Evolutionary conservation across 2,113 vertebrate genomes (phyloP).

Genomic region (Australoheros scitulus): DNA sequence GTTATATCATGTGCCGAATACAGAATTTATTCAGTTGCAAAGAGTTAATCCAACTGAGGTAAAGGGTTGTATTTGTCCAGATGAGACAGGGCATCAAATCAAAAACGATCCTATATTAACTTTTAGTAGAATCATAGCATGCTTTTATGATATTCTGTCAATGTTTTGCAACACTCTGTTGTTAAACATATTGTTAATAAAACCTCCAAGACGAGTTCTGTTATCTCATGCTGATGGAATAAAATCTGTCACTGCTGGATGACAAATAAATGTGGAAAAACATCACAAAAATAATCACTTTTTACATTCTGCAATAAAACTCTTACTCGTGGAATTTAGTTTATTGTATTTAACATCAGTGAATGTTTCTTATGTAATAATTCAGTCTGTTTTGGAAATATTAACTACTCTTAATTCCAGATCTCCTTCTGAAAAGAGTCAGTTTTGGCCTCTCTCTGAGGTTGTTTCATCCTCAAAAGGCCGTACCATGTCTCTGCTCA

Average conservation of each 20-base stretch:
- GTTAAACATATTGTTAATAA: neutral
- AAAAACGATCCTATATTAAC: neutral
- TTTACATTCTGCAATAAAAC: neutral
- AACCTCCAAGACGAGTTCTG: neutral
- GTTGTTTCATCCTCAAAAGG: constrained; percentile 72
- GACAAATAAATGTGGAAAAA: neutral
- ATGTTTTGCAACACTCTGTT: neutral
- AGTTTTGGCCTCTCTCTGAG: constrained; percentile 55
- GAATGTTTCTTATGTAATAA: neutral
- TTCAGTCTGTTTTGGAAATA: neutral
- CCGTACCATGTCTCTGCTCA: constrained; percentile 65
- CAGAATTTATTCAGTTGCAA: neutral
- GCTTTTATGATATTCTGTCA: neutral
- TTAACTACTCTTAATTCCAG: neutral
- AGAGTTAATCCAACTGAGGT: neutral
- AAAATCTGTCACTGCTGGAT: neutral
- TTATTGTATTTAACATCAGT: neutral
- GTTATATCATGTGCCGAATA: neutral
- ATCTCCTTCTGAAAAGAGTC: neutral
- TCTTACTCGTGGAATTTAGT: neutral
- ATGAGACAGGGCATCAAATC: neutral
- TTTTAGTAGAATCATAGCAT: neutral
- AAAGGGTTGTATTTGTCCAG: neutral
- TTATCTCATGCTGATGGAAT: constrained; percentile 1
- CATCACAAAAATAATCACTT: neutral